phyloP scores from a whole-genome alignment of 1,140 invertebrate species.

The Antheraea pernyi region DNA sequence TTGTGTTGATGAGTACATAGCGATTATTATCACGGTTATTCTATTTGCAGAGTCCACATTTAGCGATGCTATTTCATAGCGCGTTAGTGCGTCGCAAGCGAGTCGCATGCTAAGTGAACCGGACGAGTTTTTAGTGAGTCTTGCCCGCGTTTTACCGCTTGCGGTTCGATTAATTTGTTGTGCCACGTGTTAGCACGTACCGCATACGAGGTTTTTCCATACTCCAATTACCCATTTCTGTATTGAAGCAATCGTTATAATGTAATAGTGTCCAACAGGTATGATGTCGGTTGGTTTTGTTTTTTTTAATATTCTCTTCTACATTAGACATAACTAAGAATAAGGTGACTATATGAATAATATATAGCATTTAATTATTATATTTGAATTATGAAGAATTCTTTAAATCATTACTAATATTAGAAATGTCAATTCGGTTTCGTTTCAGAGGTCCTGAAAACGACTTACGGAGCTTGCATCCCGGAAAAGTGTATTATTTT shows the following conservation, averaged over 20 bases:
- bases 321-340: too few relatives aligned
- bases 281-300: too few relatives aligned
- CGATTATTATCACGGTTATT: neutral
- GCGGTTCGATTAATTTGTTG: constrained; percentile 2
- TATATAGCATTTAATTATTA: too few relatives aligned
- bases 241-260: neutral
- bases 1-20: neutral
- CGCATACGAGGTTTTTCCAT: neutral
- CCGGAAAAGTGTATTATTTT: too few relatives aligned
- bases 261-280: neutral
- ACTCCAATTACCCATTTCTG: neutral
- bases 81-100: neutral
- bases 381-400: too few relatives aligned
- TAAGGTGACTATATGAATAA: too few relatives aligned
- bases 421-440: too few relatives aligned
- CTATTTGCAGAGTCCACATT: neutral
- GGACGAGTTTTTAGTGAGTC: neutral
- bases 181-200: neutral
- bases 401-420: too few relatives aligned
- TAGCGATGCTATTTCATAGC: neutral
- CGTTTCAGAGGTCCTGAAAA: too few relatives aligned
- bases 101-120: neutral
- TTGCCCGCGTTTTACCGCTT: neutral
- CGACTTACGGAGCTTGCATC: neutral
- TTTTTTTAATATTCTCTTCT: too few relatives aligned